Conservation (phyloP, 2,888 invertebrate species). For the Opisthograptis luteolata region DNA sequence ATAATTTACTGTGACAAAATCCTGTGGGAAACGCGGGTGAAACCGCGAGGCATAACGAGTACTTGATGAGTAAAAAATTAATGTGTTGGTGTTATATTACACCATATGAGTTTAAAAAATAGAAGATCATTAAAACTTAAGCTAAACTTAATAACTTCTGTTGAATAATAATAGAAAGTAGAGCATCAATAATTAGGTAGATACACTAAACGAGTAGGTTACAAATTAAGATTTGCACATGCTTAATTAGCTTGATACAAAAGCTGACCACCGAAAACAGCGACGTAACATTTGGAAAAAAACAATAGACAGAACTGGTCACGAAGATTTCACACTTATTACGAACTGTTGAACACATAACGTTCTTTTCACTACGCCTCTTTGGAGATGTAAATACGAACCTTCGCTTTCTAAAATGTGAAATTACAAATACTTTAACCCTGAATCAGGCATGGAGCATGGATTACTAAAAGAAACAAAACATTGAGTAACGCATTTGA, state of each 20-base stretch:
- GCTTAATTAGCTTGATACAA: slow-evolving; percentile 9
- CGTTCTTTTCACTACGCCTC: slow-evolving; percentile 51
- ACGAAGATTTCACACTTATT: slow-evolving; percentile 59
- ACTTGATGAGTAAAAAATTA: too few species aligned
- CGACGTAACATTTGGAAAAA: slow-evolving; percentile 27
- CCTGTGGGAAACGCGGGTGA: too few species aligned
- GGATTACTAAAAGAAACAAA: slow-evolving; percentile 42
- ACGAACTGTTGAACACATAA: slow-evolving; percentile 43
- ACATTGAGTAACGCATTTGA: slow-evolving; percentile 47
- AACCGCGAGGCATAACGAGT: too few species aligned
- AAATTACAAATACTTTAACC: slow-evolving; percentile 61
- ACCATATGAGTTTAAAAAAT: too few species aligned
- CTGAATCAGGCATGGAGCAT: slow-evolving; percentile 55
- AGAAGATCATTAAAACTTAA: too few species aligned
- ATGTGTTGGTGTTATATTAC: too few species aligned
- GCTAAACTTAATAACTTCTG: neutral
- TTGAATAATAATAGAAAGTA: neutral
- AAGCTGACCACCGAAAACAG: slow-evolving; percentile 8
- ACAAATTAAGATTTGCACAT: too few species aligned
- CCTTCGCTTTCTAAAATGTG: slow-evolving; percentile 82
- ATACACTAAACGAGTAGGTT: too few species aligned
- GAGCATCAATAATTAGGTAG: neutral
- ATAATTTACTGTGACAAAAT: too few species aligned
- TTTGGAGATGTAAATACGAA: slow-evolving; percentile 71
- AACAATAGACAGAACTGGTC: slow-evolving; percentile 43